Base-by-base conservation (phyloP, 2,888 invertebrate species). In the Argynnis bischoffii region DNA sequence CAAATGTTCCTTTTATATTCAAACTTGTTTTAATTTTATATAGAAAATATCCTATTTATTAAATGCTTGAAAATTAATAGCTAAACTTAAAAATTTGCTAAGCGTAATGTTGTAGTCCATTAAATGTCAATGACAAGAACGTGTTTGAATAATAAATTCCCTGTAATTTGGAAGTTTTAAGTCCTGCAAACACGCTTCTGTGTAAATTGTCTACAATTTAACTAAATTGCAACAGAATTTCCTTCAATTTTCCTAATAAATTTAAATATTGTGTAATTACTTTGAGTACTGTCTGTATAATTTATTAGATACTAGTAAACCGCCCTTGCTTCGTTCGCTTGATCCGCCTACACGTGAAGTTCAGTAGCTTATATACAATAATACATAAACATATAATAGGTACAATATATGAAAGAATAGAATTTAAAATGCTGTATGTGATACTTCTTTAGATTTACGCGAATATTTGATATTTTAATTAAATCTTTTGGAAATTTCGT, bases 171-270 rank as follows among this genome's bases (percentile, higher is more conserved):
- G 59, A 48, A 48, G 15, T 48, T 57, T 35, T 61, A 14, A 35
- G 18, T 51, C 51, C 15, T 15, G 51, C 51, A 53, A 61, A 53
- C 61, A 61, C 15, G 51, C 51, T 18, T 53, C 15, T 51, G 51
- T 18, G 18, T 53, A 53, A 61, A 61, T 61, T 53, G 61, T 35
- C 61, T 51, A 41, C 35, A 61, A 53, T 53, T 61, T 61, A 51
- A 18, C 35, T 61, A 41, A 61, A 61, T 51, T 41, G 16, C 35
- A 41, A 15, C 16, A 21, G 11, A 8, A 35, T 53, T 51, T 15
- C 31, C 5, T n/a, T 15, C 16, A 51, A 61, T 48, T 47, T 48
- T 48, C 15, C 1, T n/a, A 15, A 21, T n/a, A 59, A 21, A 47
- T 11, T 47, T 48, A 26, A 48, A 16, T 16, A 16, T 51, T 51